Base-by-base conservation (phyloP, 64 coral and sea anemone genomes). In the Pachyseris speciosa region DNA sequence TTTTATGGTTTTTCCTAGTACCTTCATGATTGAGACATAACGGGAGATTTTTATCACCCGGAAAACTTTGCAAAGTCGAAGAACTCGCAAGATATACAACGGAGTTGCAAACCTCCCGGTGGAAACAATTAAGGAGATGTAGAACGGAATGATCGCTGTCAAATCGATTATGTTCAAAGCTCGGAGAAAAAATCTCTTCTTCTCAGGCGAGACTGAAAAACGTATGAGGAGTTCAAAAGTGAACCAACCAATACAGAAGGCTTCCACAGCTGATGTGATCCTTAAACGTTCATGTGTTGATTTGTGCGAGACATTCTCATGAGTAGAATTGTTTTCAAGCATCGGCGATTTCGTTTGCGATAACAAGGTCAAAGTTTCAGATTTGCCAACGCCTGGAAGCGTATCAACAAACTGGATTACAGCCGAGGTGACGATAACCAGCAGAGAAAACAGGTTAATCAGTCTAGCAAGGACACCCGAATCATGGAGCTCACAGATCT, bases 121-220 rank as follows among this genome's bases (percentile, higher is more conserved):
- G 36, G 66, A 48, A 67, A 91, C 37, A 67, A 49, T 32, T 0
- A 84, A 22, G 7, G 80, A 83, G 33, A 84, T 60, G 27, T 84
- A 91, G 30, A 57, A 91, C 53, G 89, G 89, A 19, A 73, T 25
- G 24, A 91, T 64, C n/a, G 77, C 89, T 28, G 72, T 7, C 22
- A 91, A 45, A 38, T 91, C 89, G 78, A 91, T 91, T 4, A 91
- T 9, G 47, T 91, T 91, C 31, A 91, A 53, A 36, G 65, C 63
- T 71, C 36, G 65, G 5, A 81, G 33, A 25, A 74, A 91, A 73
- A 91, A 91, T 19, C n/a, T 69, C 15, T 34, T 29, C 31, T 91
- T 91, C 58, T 44, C 37, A 15, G 89, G 78, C 17, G 89, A 91
- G 9, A 80, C 89, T 9, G 73, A 66, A 43, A 91, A 91, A n/a